Conservation (phyloP, 2,113 vertebrate genomes). For the Entelurus aequoreus region DNA sequence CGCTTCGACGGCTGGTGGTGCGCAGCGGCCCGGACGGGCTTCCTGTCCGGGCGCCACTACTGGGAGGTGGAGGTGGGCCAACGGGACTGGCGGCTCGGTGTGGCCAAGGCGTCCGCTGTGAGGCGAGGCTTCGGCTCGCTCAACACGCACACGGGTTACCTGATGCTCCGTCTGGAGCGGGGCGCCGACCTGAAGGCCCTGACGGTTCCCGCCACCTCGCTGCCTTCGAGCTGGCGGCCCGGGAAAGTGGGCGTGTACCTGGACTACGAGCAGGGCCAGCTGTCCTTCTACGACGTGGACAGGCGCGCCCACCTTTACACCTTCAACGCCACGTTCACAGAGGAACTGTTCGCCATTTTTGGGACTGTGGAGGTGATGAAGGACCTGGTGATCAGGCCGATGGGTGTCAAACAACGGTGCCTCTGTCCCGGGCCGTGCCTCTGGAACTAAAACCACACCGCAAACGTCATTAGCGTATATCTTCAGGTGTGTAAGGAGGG, state of each 20-base stretch:
- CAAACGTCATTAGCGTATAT: neutral
- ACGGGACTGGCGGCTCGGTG: slow-evolving; percentile 85
- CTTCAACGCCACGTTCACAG: slow-evolving; percentile 67
- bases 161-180: slow-evolving; percentile 71
- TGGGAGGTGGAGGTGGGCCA: slow-evolving; percentile 82
- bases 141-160: slow-evolving; percentile 66
- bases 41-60: slow-evolving; percentile 68
- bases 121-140: slow-evolving; percentile 72
- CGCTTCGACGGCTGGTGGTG: slow-evolving; percentile 72
- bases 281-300: slow-evolving; percentile 74
- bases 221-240: slow-evolving; percentile 48
- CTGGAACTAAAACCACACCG: slow-evolving; percentile 56
- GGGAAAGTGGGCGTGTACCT: slow-evolving; percentile 68
- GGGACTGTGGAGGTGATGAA: slow-evolving; percentile 71
- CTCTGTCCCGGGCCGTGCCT: slow-evolving; percentile 71
- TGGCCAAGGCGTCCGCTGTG: slow-evolving; percentile 76
- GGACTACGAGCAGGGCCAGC: slow-evolving; percentile 72
- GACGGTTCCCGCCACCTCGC: slow-evolving; percentile 57
- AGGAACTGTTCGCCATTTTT: slow-evolving; percentile 70
- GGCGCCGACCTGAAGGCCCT: slow-evolving; percentile 67
- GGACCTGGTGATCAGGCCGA: slow-evolving; percentile 64
- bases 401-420: slow-evolving; percentile 53
- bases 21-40: slow-evolving; percentile 58
- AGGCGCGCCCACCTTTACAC: slow-evolving; percentile 72
- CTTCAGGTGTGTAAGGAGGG: too few species aligned